Conservation (phyloP, 2,797 vertebrate species). For the Triplophysa yarkandensis region DNA sequence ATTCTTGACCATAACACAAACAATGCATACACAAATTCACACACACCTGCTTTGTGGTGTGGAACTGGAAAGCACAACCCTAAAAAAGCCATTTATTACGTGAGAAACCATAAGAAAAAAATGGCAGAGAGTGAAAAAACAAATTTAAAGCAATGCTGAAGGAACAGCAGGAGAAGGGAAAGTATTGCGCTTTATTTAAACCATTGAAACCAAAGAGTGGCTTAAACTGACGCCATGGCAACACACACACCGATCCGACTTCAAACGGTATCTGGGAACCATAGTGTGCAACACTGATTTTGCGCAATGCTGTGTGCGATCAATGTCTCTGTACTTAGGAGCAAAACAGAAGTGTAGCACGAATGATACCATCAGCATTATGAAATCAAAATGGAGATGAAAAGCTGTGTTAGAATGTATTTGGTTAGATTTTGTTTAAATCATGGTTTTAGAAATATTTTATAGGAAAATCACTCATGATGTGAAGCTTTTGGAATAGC, state of each 20-base stretch:
- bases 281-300: background rate
- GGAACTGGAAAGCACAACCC: slow-evolving; percentile 5
- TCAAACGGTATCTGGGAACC: background rate
- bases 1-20: background rate
- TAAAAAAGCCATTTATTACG: background rate
- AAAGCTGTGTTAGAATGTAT: background rate
- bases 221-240: slow-evolving; percentile 6
- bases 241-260: background rate
- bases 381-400: background rate
- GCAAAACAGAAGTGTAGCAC: background rate
- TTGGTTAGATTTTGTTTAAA: background rate
- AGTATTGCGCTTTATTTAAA: slow-evolving; percentile 25
- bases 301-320: background rate
- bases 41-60: slow-evolving; percentile 20
- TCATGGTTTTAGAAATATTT: background rate
- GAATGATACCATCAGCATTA: background rate
- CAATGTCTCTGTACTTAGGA: background rate
- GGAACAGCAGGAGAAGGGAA: slow-evolving; percentile 25
- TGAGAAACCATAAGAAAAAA: slow-evolving; percentile 32
- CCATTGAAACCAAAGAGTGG: slow-evolving; percentile 24
- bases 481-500: background rate
- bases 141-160: slow-evolving; percentile 5
- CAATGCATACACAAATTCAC: background rate
- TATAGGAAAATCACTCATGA: background rate
- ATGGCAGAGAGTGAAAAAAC: background rate